Evolutionary conservation across 1,140 invertebrate genomes (phyloP).

Genomic region (Paralvinella palmiformis): DNA sequence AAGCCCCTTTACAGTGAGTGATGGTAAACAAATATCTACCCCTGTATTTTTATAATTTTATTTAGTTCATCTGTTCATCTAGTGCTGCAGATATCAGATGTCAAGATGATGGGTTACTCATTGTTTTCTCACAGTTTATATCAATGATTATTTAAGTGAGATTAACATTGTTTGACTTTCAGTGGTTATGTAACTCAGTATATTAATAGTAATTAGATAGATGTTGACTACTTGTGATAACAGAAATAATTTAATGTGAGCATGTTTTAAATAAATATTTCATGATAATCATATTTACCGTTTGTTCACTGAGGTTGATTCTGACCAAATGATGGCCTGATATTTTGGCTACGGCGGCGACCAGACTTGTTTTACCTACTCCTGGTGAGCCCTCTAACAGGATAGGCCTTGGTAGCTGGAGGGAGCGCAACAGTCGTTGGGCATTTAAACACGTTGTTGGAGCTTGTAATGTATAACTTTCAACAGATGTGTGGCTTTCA

Average conservation of each 20-base stretch:
- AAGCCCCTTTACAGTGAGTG: no score
- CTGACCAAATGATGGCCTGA: slow-evolving; percentile 75
- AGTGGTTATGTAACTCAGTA: background rate
- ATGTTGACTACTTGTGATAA: background rate
- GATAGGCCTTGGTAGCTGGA: slow-evolving; percentile 80
- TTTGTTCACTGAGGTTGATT: slow-evolving; percentile 98
- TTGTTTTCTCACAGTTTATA: no score
- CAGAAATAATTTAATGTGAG: background rate
- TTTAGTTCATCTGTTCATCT: no score
- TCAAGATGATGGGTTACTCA: no score
- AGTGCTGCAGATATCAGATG: no score
- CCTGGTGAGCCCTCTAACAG: slow-evolving; percentile 96
- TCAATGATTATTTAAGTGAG: no score
- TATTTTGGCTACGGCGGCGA: slow-evolving; percentile 81
- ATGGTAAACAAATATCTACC: no score
- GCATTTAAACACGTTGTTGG: slow-evolving; percentile 79
- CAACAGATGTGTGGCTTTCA: no score
- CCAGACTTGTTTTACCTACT: slow-evolving; percentile 94
- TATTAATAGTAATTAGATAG: background rate
- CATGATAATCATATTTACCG: slow-evolving; percentile 58
- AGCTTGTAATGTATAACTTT: slow-evolving; percentile 50
- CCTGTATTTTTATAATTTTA: no score
- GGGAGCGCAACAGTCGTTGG: slow-evolving; percentile 73
- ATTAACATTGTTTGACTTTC: background rate
- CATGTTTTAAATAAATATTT: background rate